phyloP scores from a whole-genome alignment of 2,113 vertebrate genomes.

The Syngnathus typhle region DNA sequence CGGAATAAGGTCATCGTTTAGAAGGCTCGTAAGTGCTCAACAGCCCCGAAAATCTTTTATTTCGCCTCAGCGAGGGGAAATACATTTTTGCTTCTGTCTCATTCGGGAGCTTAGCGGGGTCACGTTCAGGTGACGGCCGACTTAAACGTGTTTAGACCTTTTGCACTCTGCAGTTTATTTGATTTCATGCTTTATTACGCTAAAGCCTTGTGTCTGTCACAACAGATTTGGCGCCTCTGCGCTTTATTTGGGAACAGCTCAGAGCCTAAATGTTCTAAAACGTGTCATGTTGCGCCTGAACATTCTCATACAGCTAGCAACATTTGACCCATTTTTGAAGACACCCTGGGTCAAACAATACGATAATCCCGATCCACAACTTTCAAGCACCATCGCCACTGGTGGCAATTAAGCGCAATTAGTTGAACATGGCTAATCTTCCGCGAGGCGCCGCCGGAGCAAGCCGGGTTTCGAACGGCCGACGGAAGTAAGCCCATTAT shows the following conservation, averaged over 20 bases:
- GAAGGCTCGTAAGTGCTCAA: constrained; percentile 20
- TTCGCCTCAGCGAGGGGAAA: neutral
- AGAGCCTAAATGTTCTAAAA: neutral
- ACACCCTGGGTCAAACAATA: neutral
- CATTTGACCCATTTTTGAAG: neutral
- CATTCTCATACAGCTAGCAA: neutral
- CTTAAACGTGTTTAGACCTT: constrained; percentile 23
- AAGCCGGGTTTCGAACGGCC: constrained; percentile 11
- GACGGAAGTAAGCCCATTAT: constrained; percentile 41
- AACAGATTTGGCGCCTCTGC: neutral
- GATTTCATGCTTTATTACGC: constrained; percentile 19
- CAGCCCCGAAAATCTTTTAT: constrained; percentile 9
- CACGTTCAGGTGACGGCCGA: constrained; percentile 25
- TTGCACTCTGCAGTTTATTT: constrained; percentile 21
- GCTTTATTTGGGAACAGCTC: neutral
- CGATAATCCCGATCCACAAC: neutral
- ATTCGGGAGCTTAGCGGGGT: constrained; percentile 15
- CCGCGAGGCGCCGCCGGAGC: constrained; percentile 14
- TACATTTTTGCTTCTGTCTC: constrained; percentile 1
- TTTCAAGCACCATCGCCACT: neutral
- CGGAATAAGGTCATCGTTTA: constrained; percentile 20
- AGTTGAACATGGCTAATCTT: constrained; percentile 12
- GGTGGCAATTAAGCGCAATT: constrained; percentile 12
- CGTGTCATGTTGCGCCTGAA: neutral
- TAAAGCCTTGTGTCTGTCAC: constrained; percentile 7